Evolutionary conservation across 2,797 vertebrate species (phyloP).

Genomic region (Mus caroli): DNA sequence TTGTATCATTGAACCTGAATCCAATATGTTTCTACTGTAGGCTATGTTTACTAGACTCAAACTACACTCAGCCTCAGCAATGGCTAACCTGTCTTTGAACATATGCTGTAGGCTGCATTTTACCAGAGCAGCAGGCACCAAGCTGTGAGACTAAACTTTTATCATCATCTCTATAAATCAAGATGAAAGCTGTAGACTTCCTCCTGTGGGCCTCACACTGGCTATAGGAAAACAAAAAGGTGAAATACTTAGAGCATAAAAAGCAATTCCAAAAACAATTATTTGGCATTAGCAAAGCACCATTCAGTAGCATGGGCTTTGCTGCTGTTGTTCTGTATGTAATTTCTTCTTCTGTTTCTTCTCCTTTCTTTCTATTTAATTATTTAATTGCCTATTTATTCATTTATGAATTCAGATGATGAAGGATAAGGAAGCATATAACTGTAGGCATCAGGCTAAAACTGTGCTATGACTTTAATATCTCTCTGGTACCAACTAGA

Average conservation of each 20-base stretch:
- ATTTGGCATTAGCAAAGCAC: slow-evolving; percentile 68
- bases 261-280: slow-evolving; percentile 73
- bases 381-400: not conserved
- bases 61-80: slow-evolving; percentile 87
- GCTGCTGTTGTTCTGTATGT: not conserved
- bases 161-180: slow-evolving; percentile 91
- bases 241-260: slow-evolving; percentile 87
- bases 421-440: not conserved
- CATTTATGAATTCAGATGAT: not conserved
- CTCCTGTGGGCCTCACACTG: slow-evolving; percentile 88
- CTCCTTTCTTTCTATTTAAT: not conserved
- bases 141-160: slow-evolving; percentile 91
- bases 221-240: slow-evolving; percentile 85
- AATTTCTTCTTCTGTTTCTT: not conserved
- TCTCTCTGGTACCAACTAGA: slow-evolving; percentile 44
- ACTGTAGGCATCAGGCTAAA: not conserved
- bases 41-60: slow-evolving; percentile 89
- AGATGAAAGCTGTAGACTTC: slow-evolving; percentile 90
- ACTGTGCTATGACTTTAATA: slow-evolving; percentile 8
- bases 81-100: slow-evolving; percentile 90
- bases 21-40: slow-evolving; percentile 86
- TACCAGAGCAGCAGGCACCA: slow-evolving; percentile 88
- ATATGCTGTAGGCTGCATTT: slow-evolving; percentile 89
- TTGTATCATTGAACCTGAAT: slow-evolving; percentile 84
- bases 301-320: not conserved